Evolutionary conservation across 2,113 vertebrate genomes (phyloP).

Genomic region (Sisor rabdophorus): DNA sequence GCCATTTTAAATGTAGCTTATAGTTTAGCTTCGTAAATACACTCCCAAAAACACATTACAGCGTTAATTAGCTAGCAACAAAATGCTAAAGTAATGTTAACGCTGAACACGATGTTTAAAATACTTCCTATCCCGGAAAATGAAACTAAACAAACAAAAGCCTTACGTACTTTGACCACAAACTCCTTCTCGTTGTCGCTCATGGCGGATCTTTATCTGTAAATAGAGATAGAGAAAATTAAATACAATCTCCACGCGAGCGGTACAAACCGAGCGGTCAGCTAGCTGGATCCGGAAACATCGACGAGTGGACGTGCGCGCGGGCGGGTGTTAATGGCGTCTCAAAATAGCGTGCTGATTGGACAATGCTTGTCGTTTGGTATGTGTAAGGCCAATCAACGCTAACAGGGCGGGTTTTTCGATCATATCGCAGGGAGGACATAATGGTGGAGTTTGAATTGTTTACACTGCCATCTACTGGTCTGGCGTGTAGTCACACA

Average conservation of each 20-base stretch:
- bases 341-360: not conserved
- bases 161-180: constrained; percentile 64
- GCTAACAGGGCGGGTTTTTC: not conserved
- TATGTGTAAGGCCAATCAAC: not conserved
- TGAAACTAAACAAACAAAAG: not conserved
- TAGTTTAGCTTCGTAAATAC: not conserved
- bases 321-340: not conserved
- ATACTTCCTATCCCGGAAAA: not conserved
- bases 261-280: not conserved
- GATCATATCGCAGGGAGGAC: not conserved
- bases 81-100: not conserved
- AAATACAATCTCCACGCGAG: not conserved
- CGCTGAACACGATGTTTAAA: not conserved
- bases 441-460: not conserved
- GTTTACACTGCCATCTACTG: not conserved
- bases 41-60: too few relatives aligned
- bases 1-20: not conserved
- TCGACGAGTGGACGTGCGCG: too few relatives aligned
- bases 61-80: not conserved
- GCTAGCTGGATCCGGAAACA: not conserved
- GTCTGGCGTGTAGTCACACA: not conserved
- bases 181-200: constrained; percentile 66
- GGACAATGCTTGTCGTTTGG: not conserved
- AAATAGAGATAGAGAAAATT: not conserved
- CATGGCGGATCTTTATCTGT: constrained; percentile 50